A percentile compares a stretch with the other conserved stretches of the same genome.
Evolutionary conservation across 2,113 vertebrate species (phyloP).

Genomic region (Lipotes vexillifer): DNA sequence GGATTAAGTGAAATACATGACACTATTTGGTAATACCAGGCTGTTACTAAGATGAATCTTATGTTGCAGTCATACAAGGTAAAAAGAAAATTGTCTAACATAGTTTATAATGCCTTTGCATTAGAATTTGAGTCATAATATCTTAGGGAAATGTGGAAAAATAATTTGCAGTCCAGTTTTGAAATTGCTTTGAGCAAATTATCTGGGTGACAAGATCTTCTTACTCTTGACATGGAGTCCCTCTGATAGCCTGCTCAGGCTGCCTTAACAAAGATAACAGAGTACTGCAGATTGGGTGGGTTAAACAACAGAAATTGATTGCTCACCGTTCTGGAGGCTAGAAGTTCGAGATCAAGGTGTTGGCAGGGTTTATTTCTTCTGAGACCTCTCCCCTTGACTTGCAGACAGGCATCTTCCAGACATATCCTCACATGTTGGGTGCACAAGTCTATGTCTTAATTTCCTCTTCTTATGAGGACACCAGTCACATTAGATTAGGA

Average conservation of each 20-base stretch:
- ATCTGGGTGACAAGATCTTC: neutral
- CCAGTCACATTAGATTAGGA: neutral
- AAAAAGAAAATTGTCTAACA: neutral
- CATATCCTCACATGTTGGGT: fast-evolving
- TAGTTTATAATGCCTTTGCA: neutral
- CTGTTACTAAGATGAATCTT: neutral
- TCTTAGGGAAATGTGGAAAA: neutral
- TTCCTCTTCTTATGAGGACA: neutral
- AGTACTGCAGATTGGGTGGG: fast-evolving
- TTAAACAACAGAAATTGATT: neutral
- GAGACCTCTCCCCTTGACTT: too few species aligned
- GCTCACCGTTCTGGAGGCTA: neutral
- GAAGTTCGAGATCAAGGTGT: neutral
- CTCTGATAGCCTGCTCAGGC: neutral
- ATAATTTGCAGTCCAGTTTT: neutral
- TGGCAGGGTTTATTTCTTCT: fast-evolving
- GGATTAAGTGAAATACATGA: neutral
- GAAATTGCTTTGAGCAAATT: neutral
- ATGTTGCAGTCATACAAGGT: neutral
- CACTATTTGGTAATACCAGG: neutral
- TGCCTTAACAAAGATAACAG: neutral
- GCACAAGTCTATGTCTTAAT: fast-evolving
- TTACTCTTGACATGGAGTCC: neutral
- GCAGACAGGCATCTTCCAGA: neutral
- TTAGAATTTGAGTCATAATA: neutral